Percentiles rank a stretch among this genome's conserved stretches.
phyloP scores from a whole-genome alignment of 2,797 vertebrate genomes.

The Sebastes cheni region DNA sequence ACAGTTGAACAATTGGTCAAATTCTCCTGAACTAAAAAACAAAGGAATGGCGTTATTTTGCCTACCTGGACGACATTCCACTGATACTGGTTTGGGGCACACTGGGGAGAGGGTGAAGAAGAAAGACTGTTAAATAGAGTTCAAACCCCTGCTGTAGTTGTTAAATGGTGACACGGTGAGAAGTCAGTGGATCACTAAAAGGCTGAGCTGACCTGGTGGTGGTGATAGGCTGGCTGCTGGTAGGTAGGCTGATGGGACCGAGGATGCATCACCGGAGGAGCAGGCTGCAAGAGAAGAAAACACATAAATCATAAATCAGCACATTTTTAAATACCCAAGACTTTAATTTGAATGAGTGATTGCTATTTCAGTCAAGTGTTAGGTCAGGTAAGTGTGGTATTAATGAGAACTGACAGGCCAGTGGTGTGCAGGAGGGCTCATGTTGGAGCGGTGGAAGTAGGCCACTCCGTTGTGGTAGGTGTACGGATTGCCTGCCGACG shows the following conservation, averaged over 20 bases:
- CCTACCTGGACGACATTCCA: conserved; percentile 42
- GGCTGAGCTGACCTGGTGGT: conserved; percentile 83
- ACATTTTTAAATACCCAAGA: background rate
- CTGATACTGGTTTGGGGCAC: conserved; percentile 27
- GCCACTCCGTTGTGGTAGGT: conserved; percentile 88
- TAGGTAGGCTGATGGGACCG: conserved; percentile 75
- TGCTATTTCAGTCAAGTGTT: too few relatives aligned
- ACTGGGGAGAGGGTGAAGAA: background rate
- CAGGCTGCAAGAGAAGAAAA: conserved; percentile 42
- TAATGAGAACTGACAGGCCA: conserved; percentile 82
- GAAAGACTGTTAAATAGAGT: background rate
- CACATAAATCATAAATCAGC: background rate
- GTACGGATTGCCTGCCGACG: conserved; percentile 86
- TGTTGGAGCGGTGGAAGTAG: conserved; percentile 85
- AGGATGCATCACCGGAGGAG: conserved; percentile 80
- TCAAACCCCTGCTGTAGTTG: background rate
- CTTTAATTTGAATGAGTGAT: background rate
- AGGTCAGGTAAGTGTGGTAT: background rate
- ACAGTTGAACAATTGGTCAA: background rate
- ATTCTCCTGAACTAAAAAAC: background rate
- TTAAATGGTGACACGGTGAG: background rate
- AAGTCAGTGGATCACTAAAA: background rate
- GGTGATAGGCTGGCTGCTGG: conserved; percentile 82
- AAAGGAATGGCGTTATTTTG: background rate
- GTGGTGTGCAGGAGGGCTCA: conserved; percentile 69